Conservation (phyloP, 2,888 invertebrate genomes). For the Ornithoptera priamus region DNA sequence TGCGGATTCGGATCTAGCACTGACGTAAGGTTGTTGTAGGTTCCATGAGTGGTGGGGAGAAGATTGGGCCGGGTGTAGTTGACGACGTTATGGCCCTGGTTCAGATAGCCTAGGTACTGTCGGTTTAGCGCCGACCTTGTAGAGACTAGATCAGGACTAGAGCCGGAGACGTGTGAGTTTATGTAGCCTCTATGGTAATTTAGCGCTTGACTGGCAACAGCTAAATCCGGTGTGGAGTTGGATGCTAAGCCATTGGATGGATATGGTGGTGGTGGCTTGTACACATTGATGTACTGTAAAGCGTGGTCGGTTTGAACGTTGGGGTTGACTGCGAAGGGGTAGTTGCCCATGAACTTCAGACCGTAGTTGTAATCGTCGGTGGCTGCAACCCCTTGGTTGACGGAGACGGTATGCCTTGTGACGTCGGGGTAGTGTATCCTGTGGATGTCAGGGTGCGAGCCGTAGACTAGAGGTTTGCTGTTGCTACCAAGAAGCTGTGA, state of each 20-base stretch:
- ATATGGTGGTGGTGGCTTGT: slow-evolving; percentile 93
- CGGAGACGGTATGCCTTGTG: slow-evolving; percentile 72
- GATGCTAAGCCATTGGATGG: slow-evolving; percentile 88
- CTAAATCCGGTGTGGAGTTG: slow-evolving; percentile 91
- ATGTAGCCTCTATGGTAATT: slow-evolving; percentile 72
- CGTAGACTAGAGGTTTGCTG: slow-evolving; percentile 75
- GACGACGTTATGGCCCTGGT: slow-evolving; percentile 54
- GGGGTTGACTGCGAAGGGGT: slow-evolving; percentile 67
- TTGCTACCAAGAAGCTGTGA: slow-evolving; percentile 44
- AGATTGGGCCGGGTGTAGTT: slow-evolving; percentile 56
- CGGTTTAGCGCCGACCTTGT: slow-evolving; percentile 82
- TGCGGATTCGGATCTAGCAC: slow-evolving; percentile 74
- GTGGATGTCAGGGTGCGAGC: slow-evolving; percentile 88
- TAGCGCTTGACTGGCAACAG: slow-evolving; percentile 83
- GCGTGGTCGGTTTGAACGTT: slow-evolving; percentile 67
- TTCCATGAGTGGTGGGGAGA: slow-evolving; percentile 82
- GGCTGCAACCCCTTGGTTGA: slow-evolving; percentile 48
- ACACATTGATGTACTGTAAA: slow-evolving; percentile 83
- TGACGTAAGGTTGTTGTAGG: slow-evolving; percentile 86
- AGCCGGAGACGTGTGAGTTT: slow-evolving; percentile 84
- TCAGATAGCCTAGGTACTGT: slow-evolving; percentile 66
- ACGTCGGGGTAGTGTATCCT: slow-evolving; percentile 84
- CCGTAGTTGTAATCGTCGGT: slow-evolving; percentile 64
- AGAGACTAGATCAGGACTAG: slow-evolving; percentile 89
- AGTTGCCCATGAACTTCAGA: slow-evolving; percentile 59